A percentile compares a stretch with the other conserved stretches of the same genome.
These are phyloP conservation scores for Congeria kusceri DNA, from an alignment of 2,888 invertebrate species.

Conservation along the genomic window DNA sequence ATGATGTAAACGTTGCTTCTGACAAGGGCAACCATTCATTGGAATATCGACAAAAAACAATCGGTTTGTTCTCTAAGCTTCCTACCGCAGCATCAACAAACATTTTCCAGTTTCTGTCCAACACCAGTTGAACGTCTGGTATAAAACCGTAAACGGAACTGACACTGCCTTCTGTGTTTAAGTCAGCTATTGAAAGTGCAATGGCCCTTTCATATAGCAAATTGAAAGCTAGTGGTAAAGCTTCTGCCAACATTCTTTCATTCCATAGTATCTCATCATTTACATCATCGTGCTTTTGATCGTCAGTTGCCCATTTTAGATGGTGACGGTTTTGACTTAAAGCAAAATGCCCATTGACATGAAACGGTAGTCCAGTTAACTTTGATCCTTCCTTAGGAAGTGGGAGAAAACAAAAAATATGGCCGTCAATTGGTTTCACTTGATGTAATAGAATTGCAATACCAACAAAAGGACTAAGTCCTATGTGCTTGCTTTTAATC, in stretches of 20 bases:
- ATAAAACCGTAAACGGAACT: not conserved
- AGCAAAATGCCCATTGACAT: slow-evolving; percentile 82
- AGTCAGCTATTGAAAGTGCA: no score
- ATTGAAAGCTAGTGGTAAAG: slow-evolving; percentile 70
- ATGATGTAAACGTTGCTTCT: not conserved
- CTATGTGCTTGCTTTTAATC: slow-evolving; percentile 23
- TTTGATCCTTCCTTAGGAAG: slow-evolving; percentile 74
- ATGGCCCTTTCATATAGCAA: not conserved
- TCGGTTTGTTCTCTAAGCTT: not conserved
- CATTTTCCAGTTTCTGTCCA: not conserved
- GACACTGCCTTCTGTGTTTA: not conserved
- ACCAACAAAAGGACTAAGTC: slow-evolving; percentile 42
- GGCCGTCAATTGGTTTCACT: slow-evolving; percentile 22
- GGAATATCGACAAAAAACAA: not conserved
- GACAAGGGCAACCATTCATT: not conserved
- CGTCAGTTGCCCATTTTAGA: slow-evolving; percentile 80
- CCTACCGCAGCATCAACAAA: not conserved
- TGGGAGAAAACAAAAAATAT: slow-evolving; percentile 76
- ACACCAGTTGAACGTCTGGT: not conserved
- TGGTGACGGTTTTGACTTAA: slow-evolving; percentile 81
- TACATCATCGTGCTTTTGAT: slow-evolving; percentile 48
- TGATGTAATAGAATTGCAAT: slow-evolving; percentile 33
- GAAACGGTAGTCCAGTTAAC: slow-evolving; percentile 80
- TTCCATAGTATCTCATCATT: slow-evolving; percentile 78
- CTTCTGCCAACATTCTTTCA: slow-evolving; percentile 70